Evolutionary conservation across 2,888 invertebrate genomes (phyloP), one percentile per base, ranked within the genome.

Genomic region (Unio pictorum): DNA sequence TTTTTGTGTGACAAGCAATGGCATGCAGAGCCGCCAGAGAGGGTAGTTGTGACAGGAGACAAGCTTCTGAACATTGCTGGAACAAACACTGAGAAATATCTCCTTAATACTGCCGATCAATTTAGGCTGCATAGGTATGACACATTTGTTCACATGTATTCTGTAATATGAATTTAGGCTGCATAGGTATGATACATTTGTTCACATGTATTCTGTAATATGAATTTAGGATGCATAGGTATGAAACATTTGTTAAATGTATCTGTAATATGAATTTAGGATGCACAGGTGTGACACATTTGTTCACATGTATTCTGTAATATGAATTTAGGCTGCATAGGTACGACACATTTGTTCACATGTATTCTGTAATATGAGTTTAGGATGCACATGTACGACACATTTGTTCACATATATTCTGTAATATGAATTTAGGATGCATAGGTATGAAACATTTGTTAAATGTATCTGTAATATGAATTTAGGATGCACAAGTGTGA

Each of bases 91-190:
- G 84, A 88, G 28, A 87, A 90, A 59, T 91, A 89, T 72, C 90
- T 89, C 72, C 82, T 91, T 60, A 87, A 89, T 72, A 91, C 91
- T 6, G 88, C 88, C 15, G 89, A 90, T 73, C 81, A 87, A 71
- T 91, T 87, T 70, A 84, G 89, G 71, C 84, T 88, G 59, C 86
- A 89, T 73, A 86, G 90, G 89, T 89, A 67, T 11, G 1, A 45
- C 45, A 11, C 11, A 8, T 45, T 11, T 45, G 45, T 11, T 45
- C 23, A 23, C 23, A 23, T 23, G 23, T 23, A 23, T 23, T 23
- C 23, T 23, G 23, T 23, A 23, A 23, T 23, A 23, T 23, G 23
- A 87, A 71, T 91, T 87, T 70, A 84, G 89, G 71, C 84, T 88
- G 59, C 86, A 89, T 73, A 86, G 90, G 89, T 89, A 67, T 11